phyloP scores from a whole-genome alignment of 2,888 invertebrate species.

The Ochropleura plecta region DNA sequence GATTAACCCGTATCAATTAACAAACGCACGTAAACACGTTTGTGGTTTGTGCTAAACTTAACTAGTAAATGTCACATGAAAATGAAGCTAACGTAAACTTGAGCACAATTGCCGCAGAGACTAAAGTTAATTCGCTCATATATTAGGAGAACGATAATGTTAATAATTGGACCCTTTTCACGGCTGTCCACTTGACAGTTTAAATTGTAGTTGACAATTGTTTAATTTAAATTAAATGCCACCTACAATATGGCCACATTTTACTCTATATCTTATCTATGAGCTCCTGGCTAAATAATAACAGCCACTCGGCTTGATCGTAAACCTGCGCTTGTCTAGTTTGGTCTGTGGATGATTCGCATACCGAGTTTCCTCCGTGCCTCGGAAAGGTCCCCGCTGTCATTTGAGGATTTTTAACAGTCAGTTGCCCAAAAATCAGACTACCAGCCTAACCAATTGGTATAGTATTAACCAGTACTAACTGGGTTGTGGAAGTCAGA shows the following conservation, averaged over 20 bases:
- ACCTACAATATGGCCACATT: constrained; percentile 17
- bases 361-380: too few species aligned
- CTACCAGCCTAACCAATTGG: too few species aligned
- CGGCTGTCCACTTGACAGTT: constrained; percentile 58
- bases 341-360: too few species aligned
- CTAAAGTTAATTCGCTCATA: constrained; percentile 66
- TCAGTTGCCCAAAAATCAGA: too few species aligned
- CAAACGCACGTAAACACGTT: constrained; percentile 53
- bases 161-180: constrained; percentile 74
- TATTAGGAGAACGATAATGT: constrained; percentile 61
- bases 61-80: constrained; percentile 54
- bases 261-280: background rate
- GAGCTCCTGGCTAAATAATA: too few species aligned
- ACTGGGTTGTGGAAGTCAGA: too few species aligned
- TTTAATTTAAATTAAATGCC: constrained; percentile 56
- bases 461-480: too few species aligned
- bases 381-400: too few species aligned
- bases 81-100: constrained; percentile 60
- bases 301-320: too few species aligned
- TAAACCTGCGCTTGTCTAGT: too few species aligned
- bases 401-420: too few species aligned
- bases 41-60: constrained; percentile 58
- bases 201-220: constrained; percentile 58
- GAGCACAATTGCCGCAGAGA: constrained; percentile 47
- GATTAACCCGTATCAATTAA: constrained; percentile 59